Evolutionary conservation across 2,888 invertebrate species (phyloP).

Genomic region (Rhyacophila evoluta): DNA sequence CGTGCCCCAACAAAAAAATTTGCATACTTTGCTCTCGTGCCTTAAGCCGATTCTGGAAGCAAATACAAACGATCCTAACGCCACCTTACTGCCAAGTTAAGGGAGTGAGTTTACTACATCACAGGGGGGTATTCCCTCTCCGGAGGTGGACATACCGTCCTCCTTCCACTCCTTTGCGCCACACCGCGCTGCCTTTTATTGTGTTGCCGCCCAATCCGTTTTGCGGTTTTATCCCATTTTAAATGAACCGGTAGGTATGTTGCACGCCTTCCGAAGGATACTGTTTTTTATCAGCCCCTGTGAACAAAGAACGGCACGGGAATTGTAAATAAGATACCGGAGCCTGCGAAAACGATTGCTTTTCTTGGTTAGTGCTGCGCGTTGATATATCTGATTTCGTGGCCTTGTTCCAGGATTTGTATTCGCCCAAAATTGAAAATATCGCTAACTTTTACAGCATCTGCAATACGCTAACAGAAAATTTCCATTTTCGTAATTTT

Average conservation of each 20-base stretch:
- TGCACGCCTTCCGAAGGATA: not conserved
- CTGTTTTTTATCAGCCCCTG: conserved; percentile 5
- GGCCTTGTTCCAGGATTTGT: not conserved
- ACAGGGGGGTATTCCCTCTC: too few relatives aligned
- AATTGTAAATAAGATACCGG: conserved; percentile 14
- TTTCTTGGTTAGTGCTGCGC: not conserved
- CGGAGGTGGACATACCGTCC: not conserved
- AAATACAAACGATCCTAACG: conserved; percentile 5
- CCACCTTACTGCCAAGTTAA: not conserved
- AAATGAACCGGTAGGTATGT: conserved; percentile 23
- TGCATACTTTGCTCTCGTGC: conserved; percentile 7
- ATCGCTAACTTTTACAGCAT: not conserved
- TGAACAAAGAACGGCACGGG: conserved; percentile 11
- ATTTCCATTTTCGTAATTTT: too few relatives aligned
- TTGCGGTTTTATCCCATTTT: conserved; percentile 28
- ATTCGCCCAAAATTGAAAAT: not conserved
- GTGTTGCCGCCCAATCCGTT: conserved; percentile 28
- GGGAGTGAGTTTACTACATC: not conserved
- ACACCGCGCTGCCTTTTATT: conserved; percentile 13
- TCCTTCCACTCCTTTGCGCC: not conserved
- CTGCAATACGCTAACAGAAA: not conserved
- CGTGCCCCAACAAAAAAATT: not conserved
- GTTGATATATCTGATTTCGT: conserved; percentile 1
- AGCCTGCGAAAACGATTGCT: conserved; percentile 10
- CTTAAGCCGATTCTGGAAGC: conserved; percentile 19